phyloP scores from a whole-genome alignment of 1,140 invertebrate genomes.

The Andricus grossulariae region DNA sequence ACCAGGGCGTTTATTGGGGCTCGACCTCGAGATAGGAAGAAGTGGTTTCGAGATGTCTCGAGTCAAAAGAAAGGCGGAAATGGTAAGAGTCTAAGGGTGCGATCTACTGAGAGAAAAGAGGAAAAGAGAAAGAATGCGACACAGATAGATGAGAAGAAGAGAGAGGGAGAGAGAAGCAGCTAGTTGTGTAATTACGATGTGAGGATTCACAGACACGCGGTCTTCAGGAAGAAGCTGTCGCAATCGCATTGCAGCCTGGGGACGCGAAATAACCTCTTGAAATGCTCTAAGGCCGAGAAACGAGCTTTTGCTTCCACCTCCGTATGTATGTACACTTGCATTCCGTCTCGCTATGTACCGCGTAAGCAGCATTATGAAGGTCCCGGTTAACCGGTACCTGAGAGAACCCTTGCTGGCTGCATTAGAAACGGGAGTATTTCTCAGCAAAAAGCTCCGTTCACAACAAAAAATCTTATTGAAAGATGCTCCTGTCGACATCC shows the following conservation, averaged over 20 bases:
- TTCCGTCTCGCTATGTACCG: neutral
- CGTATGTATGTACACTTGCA: neutral
- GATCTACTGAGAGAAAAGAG: conserved; percentile 39
- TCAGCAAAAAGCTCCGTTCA: neutral
- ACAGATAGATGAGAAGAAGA: conserved; percentile 29
- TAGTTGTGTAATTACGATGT: conserved; percentile 55
- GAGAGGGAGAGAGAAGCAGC: conserved; percentile 20
- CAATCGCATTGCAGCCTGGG: conserved; percentile 31
- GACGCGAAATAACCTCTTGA: conserved; percentile 41
- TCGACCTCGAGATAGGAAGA: conserved; percentile 50
- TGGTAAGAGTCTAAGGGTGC: conserved; percentile 44
- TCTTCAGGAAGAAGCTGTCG: conserved; percentile 18
- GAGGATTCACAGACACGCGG: conserved; percentile 53
- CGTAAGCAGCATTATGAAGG: conserved; percentile 24
- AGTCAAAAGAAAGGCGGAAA: conserved; percentile 33
- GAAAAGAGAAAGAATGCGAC: conserved; percentile 29
- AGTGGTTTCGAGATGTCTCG: conserved; percentile 49
- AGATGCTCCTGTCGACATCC: neutral
- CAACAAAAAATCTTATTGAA: conserved; percentile 20
- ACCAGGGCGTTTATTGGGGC: conserved; percentile 50
- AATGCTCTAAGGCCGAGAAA: conserved; percentile 39
- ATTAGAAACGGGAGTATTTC: conserved; percentile 8
- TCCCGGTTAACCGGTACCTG: conserved; percentile 22
- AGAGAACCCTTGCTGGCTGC: neutral
- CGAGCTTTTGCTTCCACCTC: conserved; percentile 30